Conservation (phyloP, 1,140 invertebrate species). For the Bombus superbus region DNA sequence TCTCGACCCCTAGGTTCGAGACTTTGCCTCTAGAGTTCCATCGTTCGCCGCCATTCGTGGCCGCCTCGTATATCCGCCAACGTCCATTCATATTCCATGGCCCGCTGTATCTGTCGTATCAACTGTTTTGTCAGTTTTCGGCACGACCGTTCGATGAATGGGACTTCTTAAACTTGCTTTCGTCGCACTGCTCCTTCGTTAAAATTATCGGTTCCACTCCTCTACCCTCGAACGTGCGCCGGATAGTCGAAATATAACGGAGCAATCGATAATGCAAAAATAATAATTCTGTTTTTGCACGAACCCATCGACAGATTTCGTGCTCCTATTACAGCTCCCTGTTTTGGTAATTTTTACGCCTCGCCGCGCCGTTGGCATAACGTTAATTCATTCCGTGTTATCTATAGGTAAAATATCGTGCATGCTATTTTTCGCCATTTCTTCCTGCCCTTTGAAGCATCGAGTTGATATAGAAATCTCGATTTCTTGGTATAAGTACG, state of each 20-base stretch:
- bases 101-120: slow-evolving; percentile 78
- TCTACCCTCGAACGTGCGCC: neutral
- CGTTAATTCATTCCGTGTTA: neutral
- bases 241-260: slow-evolving; percentile 8
- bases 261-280: slow-evolving; percentile 62
- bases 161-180: slow-evolving; percentile 74
- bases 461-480: neutral
- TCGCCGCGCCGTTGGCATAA: neutral
- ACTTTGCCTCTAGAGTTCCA: slow-evolving; percentile 57
- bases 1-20: slow-evolving; percentile 42
- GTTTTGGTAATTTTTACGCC: neutral
- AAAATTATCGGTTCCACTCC: slow-evolving; percentile 71
- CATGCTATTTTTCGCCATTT: neutral
- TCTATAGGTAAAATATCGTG: neutral
- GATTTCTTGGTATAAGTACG: neutral
- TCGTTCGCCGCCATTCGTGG: slow-evolving; percentile 53
- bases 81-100: slow-evolving; percentile 77
- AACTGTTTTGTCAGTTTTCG: slow-evolving; percentile 82
- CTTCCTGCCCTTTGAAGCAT: neutral
- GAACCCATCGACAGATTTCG: neutral
- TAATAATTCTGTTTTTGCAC: slow-evolving; percentile 55
- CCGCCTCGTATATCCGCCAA: slow-evolving; percentile 61
- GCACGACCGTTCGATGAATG: slow-evolving; percentile 74
- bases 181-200: slow-evolving; percentile 73
- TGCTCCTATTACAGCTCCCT: neutral